Evolutionary conservation across 2,797 vertebrate genomes (phyloP), one percentile per base, ranked within the genome.

Genomic region (Pogoniulus pusillus): DNA sequence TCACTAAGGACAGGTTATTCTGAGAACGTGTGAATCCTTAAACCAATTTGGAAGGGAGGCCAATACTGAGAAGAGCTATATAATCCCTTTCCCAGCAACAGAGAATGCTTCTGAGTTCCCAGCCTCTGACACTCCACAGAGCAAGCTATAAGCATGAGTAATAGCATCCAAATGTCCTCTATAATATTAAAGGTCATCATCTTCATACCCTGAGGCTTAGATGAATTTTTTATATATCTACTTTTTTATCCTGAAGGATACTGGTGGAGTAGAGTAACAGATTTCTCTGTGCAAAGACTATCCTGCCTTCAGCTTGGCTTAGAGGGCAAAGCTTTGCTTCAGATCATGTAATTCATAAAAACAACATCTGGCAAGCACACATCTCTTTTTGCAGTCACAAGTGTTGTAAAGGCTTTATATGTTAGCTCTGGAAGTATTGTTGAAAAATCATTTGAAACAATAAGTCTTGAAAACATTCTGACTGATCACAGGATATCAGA

Each of bases 11-110:
- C 69, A 88, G 66, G 63, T 86, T 91, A 80, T 89, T 88, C 72
- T 89, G 72, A 91, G 87, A 96, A 91, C 24, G 58, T 90, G 74
- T 93, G 69, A 93, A 91, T 79, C 62, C n/a, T 41, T 87, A 65
- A 76, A 92, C 75, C 87, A 74, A 94, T 90, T 82, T 91, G 68
- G 74, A 83, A 91, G 64, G 51, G 72, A 94, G 63, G 85, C 89
- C 66, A 93, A 41, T 86, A 69, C 71, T 70, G 57, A 90, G 78
- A 85, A 95, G 85, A 70, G 82, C 85, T 79, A 12, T 55, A 37
- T 78, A 71, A 86, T 85, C 53, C n/a, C 68, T 74, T 88, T 77
- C 22, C 34, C 57, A 85, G 82, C 63, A 71, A 54, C 62, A 55
- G 65, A 75, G 71, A 91, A 29, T 13, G 43, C 34, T 90, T 64